Evolutionary conservation across 2,888 invertebrate genomes (phyloP).

Genomic region (Brachyopa scutellaris): DNA sequence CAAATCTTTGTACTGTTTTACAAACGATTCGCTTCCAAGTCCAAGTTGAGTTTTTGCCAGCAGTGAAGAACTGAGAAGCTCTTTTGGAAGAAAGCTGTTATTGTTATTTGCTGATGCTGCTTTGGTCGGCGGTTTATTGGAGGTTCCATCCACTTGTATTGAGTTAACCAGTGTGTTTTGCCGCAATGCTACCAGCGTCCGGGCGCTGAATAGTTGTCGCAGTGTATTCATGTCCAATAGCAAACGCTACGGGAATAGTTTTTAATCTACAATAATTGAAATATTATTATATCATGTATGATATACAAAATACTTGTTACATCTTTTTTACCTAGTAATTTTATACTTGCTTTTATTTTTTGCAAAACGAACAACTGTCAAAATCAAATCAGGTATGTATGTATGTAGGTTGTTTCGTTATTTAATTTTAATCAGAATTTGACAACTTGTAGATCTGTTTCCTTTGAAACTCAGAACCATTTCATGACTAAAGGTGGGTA

Average conservation of each 20-base stretch:
- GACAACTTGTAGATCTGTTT: not conserved
- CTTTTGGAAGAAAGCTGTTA: constrained; percentile 35
- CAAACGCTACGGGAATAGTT: constrained; percentile 30
- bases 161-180: constrained; percentile 43
- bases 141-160: constrained; percentile 34
- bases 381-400: too few species aligned
- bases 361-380: too few species aligned
- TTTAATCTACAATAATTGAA: too few species aligned
- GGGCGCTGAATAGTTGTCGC: constrained; percentile 56
- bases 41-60: constrained; percentile 34
- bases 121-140: constrained; percentile 21
- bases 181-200: constrained; percentile 60
- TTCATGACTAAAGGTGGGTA: too few species aligned
- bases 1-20: constrained; percentile 77
- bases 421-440: not conserved
- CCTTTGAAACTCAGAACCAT: too few species aligned
- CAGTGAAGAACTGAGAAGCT: constrained; percentile 14
- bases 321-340: too few species aligned
- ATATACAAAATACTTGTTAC: too few species aligned
- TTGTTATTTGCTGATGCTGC: constrained; percentile 7
- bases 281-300: too few species aligned
- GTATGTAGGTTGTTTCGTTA: too few species aligned
- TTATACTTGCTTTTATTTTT: too few species aligned
- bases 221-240: constrained; percentile 62
- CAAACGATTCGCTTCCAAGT: constrained; percentile 34